Evolutionary conservation across 2,797 vertebrate species (phyloP), one percentile per base, ranked within the genome.

Genomic region (Delichon dasypus): DNA sequence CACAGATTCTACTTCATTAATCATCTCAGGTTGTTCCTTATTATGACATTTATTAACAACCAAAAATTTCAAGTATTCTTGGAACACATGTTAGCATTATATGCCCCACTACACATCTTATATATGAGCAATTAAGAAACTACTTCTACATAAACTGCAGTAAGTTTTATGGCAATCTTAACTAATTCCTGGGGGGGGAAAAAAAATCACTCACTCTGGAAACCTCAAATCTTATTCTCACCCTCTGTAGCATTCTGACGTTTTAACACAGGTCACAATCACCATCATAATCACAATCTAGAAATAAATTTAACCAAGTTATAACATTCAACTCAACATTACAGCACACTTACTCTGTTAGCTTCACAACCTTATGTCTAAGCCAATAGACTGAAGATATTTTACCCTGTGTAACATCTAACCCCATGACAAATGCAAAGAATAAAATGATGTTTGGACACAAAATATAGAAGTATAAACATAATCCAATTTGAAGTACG

Each of bases 91-190:
- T 65, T 91, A 84, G 51, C 51, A 90, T 84, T 81, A 62, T 48
- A 75, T 78, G 75, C 61, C 45, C 68, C 70, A 75, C 88, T 85
- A 64, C 65, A 87, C 45, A 40, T 65, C 42, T 80, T 83, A 77
- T 29, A 81, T 65, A 65, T 38, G 29, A 84, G 83, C 66, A 85
- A 71, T 91, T 88, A 91, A 80, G 65, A 85, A 96, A 54, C 51
- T 73, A 58, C 65, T 88, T 74, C 66, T 71, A 81, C 40, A 81
- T 83, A 88, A 95, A 77, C 51, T 58, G n/a, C 54, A 88, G 47
- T 27, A 86, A 92, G n/a, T 13, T 92, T 80, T 78, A 85, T 60
- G 36, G 58, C 20, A 92, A 78, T 58, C 73, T 84, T 62, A 66
- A 83, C 60, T 88, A 90, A 89, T 77, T 74, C 34, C 61, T 71